A percentile compares a stretch with the other conserved stretches of the same genome.
These are phyloP conservation scores for Lithobates sylvaticus DNA, from an alignment of 2,797 vertebrate genomes.

Conservation along the genomic window DNA sequence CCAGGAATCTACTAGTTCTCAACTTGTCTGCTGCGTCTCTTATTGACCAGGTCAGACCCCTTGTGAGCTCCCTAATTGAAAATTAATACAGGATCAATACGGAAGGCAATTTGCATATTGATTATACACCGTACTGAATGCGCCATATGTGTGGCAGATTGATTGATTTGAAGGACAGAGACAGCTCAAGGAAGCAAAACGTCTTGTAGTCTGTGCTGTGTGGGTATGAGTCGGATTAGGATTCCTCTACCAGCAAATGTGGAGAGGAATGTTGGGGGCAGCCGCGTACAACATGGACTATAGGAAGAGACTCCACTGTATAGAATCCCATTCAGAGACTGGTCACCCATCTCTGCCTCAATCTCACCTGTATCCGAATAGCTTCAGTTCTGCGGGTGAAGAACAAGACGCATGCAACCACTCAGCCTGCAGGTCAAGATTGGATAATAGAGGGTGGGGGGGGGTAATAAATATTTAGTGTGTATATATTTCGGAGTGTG, in stretches of 20 bases:
- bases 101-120: conserved; percentile 98
- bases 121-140: conserved; percentile 99
- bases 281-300: too few species aligned
- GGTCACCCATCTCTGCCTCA: too few species aligned
- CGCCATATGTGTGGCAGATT: conserved; percentile 94
- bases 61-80: conserved; percentile 99
- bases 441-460: too few species aligned
- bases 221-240: conserved; percentile 9
- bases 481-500: too few species aligned
- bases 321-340: too few species aligned
- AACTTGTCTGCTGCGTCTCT: conserved; percentile 55
- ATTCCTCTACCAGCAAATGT: not conserved
- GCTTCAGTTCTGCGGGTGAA: too few species aligned
- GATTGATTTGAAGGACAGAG: conserved; percentile 92
- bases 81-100: conserved; percentile 99
- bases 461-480: too few species aligned
- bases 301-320: too few species aligned
- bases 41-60: conserved; percentile 97
- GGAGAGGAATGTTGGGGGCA: not conserved
- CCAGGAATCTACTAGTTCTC: conserved; percentile 55
- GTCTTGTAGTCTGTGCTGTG: not conserved
- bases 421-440: too few species aligned
- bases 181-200: conserved; percentile 55
- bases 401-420: too few species aligned
- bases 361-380: too few species aligned